These are phyloP conservation scores for Tachystola acroxantha DNA, from an alignment of 2,888 invertebrate species.

Conservation along the genomic window DNA sequence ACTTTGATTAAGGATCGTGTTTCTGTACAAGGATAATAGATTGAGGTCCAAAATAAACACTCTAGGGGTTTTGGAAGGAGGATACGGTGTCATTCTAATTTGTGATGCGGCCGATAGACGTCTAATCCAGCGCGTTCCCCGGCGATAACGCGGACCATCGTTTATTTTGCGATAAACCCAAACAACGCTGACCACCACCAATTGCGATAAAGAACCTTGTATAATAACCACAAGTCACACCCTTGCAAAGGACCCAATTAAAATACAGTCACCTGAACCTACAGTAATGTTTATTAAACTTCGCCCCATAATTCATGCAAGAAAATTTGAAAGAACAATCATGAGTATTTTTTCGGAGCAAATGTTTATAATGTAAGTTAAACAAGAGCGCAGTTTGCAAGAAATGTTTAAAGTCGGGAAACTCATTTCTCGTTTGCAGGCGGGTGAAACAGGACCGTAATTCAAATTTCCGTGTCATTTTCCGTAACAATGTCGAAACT, in stretches of 20 bases:
- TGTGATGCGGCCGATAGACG: conserved; percentile 42
- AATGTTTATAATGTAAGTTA: conserved; percentile 51
- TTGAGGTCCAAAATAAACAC: conserved; percentile 33
- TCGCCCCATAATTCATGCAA: background rate
- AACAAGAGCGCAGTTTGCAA: conserved; percentile 42
- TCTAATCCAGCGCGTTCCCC: conserved; percentile 33
- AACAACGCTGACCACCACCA: conserved; percentile 32
- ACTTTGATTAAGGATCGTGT: conserved; percentile 1
- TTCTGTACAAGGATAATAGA: conserved; percentile 5
- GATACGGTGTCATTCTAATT: conserved; percentile 43
- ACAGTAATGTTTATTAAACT: background rate
- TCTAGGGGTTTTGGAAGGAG: conserved; percentile 20
- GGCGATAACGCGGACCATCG: conserved; percentile 32
- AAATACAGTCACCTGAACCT: conserved; percentile 1
- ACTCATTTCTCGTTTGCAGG: conserved; percentile 45
- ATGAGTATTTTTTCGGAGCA: conserved; percentile 18
- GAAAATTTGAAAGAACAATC: conserved; percentile 4
- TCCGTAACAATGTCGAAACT: conserved; percentile 52
- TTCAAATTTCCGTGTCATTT: conserved; percentile 51
- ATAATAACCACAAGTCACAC: conserved; percentile 9
- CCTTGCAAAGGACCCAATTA: conserved; percentile 12
- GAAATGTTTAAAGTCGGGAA: conserved; percentile 49
- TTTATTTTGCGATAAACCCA: conserved; percentile 36
- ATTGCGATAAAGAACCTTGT: conserved; percentile 29
- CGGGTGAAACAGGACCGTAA: conserved; percentile 43